Evolutionary conservation across 2,888 invertebrate species (phyloP), one percentile per base, ranked within the genome.

Genomic region (Luperina testacea): DNA sequence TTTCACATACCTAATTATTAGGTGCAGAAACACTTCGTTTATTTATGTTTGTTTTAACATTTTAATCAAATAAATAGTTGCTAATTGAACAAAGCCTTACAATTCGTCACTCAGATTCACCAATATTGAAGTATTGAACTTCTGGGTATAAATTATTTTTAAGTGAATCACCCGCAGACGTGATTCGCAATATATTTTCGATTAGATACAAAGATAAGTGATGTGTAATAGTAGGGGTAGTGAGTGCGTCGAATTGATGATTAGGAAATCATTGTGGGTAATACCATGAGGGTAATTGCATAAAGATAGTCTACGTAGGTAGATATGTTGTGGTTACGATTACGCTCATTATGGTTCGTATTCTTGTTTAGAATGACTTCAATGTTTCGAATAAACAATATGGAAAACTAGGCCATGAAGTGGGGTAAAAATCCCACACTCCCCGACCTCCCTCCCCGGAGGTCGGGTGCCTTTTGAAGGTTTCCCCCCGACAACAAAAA

Each of bases 211-310:
- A 11, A 72, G 53, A 64, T 67, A 68, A 67, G 73, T 82, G 70
- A 67, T 71, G 67, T 59, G 42, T 85, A 72, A 64, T 64, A 24
- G 15, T 82, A n/a, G n/a, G n/a, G n/a, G n/a, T 32, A 24, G 63
- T 81, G 77, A 65, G 72, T 73, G 32, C 51, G 38, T 82, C 57
- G 61, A 83, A 83, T 83, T 83, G 70, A 42, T 77, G 53, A 77
- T 82, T 86, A 78, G 38, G 5, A 53, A 85, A 68, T 72, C 51
- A 81, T 32, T 72, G 85, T 75, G 57, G 67, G 63, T 82, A 83
- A 38, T 38, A 38, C 63, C 15, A 63, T 45, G 45, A 45, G 45
- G 45, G 45, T 45, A 45, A 11, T 45, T 45, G 45, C 11, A 45
- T 45, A 45, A 1, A 45, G 9, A 45, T 45, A 45, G 11, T 45